Percentiles rank a stretch among this genome's conserved stretches.
Evolutionary conservation across 2,888 invertebrate genomes (phyloP).

Genomic region (Cheilosia urbana): DNA sequence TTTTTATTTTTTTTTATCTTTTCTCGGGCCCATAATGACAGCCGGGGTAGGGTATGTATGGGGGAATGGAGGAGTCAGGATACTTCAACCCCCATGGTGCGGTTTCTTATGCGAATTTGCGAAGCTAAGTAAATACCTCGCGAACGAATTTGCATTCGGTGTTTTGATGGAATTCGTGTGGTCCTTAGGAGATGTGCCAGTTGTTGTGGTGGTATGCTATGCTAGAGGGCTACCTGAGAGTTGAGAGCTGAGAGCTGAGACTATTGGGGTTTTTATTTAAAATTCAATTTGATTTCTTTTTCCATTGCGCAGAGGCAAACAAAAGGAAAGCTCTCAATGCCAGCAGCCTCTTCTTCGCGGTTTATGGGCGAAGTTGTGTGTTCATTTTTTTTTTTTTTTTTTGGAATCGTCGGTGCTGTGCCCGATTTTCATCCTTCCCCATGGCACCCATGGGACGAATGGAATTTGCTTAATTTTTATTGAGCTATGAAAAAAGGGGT

Average conservation of each 20-base stretch:
- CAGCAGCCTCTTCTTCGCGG: conserved; percentile 23
- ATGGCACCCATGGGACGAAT: conserved; percentile 23
- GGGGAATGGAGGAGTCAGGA: background rate
- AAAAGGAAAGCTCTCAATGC: conserved; percentile 29
- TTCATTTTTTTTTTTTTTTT: conserved; percentile 61
- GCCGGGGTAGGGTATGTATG: background rate
- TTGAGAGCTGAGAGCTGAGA: conserved; percentile 27
- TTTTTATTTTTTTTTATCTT: conserved; percentile 33
- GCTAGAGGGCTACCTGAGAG: conserved; percentile 10
- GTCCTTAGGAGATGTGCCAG: conserved; percentile 56
- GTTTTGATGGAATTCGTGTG: conserved; percentile 71
- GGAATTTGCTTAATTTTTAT: conserved; percentile 65
- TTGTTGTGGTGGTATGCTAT: conserved; percentile 23
- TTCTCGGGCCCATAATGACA: conserved; percentile 24
- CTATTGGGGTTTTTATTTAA: conserved; percentile 72
- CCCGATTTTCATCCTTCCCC: conserved; percentile 8
- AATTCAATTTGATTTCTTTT: conserved; percentile 71
- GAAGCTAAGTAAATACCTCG: conserved; percentile 73
- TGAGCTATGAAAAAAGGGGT: conserved; percentile 55
- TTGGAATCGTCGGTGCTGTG: conserved; percentile 33
- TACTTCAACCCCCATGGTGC: conserved; percentile 56
- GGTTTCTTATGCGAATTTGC: conserved; percentile 72
- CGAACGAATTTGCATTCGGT: conserved; percentile 71
- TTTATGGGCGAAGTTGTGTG: conserved; percentile 54
- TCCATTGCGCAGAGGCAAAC: conserved; percentile 34